Percentiles rank a stretch among this genome's conserved stretches.
Evolutionary conservation across 92 coral and sea anemone species (phyloP).

Genomic region (Paramuricea clavata): DNA sequence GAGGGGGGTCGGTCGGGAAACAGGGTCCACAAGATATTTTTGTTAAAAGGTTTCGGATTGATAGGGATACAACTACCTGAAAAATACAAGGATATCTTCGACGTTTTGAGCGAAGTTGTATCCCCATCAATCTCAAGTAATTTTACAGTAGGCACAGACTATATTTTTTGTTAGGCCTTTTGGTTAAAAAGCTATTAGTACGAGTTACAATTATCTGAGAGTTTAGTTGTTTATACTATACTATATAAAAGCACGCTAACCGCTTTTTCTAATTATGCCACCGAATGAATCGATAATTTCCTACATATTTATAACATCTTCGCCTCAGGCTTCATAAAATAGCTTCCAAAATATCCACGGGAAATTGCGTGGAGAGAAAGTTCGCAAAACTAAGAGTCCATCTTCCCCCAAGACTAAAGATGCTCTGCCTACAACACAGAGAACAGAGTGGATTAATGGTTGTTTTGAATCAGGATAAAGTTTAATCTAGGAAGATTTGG

Average conservation of each 20-base stretch:
- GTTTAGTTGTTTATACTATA: too few species aligned
- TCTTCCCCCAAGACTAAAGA: conserved; percentile 65
- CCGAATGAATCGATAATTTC: background rate
- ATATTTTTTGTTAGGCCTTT: too few species aligned
- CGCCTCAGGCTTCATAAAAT: background rate
- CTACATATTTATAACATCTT: conserved; percentile 1
- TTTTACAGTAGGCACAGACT: too few species aligned
- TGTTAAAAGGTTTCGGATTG: too few species aligned
- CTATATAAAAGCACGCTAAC: too few species aligned
- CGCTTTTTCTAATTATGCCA: background rate
- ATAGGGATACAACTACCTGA: too few species aligned
- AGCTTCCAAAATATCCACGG: conserved; percentile 31
- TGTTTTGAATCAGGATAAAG: background rate
- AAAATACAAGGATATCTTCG: too few species aligned
- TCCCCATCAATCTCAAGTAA: too few species aligned
- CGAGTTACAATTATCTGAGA: too few species aligned
- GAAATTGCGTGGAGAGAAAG: background rate
- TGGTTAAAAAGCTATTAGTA: background rate
- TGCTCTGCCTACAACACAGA: conserved; percentile 99
- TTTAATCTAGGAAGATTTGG: background rate
- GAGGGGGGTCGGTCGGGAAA: too few species aligned
- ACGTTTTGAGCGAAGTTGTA: too few species aligned
- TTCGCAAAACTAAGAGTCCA: background rate
- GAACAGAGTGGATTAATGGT: conserved; percentile 98
- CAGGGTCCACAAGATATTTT: too few species aligned